Conservation (phyloP, 2,888 invertebrate genomes). For the Andrena hattorfiana region DNA sequence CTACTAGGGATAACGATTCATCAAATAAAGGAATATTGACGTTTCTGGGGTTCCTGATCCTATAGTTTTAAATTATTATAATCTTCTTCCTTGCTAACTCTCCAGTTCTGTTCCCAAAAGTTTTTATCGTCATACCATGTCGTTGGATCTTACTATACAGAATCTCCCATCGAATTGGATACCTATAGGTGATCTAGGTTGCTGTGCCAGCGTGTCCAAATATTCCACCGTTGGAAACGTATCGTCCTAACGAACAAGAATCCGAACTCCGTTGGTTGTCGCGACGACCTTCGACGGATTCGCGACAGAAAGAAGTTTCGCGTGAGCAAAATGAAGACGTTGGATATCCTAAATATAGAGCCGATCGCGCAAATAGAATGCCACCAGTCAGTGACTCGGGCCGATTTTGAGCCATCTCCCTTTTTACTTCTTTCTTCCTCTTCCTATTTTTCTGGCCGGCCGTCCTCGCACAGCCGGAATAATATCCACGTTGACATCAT, state of each 20-base stretch:
- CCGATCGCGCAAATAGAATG: conserved; percentile 73
- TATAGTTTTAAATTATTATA: too few relatives aligned
- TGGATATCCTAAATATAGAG: conserved; percentile 73
- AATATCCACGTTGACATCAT: conserved; percentile 70
- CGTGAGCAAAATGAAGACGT: conserved; percentile 67
- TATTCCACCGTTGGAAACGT: background rate
- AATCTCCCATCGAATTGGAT: background rate
- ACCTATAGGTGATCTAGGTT: background rate
- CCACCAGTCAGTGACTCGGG: conserved; percentile 69
- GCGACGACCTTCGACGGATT: conserved; percentile 61
- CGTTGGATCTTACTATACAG: too few relatives aligned
- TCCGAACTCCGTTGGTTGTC: conserved; percentile 41
- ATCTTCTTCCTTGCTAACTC: too few relatives aligned
- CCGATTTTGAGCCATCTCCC: conserved; percentile 58
- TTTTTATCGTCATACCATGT: too few relatives aligned
- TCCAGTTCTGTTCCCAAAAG: too few relatives aligned
- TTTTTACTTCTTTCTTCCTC: conserved; percentile 52
- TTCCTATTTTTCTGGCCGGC: conserved; percentile 53
- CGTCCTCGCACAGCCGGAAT: conserved; percentile 52
- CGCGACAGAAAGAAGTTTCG: conserved; percentile 55
- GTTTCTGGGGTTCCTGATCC: too few relatives aligned
- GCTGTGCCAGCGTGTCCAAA: background rate
- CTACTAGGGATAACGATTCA: too few relatives aligned
- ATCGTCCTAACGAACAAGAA: conserved; percentile 38
- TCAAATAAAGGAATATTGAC: too few relatives aligned